Percentiles rank a stretch among this genome's conserved stretches.
Conservation (phyloP, 2,888 invertebrate genomes). For the Stegana nigrithorax region DNA sequence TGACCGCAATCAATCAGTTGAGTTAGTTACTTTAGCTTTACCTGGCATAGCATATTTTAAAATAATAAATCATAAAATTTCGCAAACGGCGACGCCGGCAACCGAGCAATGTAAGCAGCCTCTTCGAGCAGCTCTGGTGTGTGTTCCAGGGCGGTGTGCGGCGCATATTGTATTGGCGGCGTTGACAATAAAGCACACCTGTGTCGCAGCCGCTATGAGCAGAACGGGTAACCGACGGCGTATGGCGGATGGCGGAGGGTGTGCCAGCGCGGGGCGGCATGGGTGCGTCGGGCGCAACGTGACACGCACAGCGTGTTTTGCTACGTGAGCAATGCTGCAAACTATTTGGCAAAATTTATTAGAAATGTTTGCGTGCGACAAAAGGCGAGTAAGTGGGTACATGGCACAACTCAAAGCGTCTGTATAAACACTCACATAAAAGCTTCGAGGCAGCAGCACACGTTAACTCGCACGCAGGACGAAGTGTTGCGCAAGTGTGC, state of each 20-base stretch:
- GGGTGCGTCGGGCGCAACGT: no score
- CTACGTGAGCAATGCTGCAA: conserved; percentile 47
- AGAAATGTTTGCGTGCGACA: conserved; percentile 27
- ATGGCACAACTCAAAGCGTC: not conserved
- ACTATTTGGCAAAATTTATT: conserved; percentile 52
- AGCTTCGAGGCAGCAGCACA: not conserved
- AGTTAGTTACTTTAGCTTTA: not conserved
- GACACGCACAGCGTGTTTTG: no score
- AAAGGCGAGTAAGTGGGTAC: no score
- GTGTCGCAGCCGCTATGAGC: no score
- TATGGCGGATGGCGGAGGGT: no score
- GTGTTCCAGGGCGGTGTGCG: no score
- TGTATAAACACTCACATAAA: not conserved
- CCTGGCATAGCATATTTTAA: not conserved
- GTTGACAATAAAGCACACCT: conserved; percentile 10
- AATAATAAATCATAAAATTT: not conserved
- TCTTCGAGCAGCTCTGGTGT: no score
- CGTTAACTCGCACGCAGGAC: not conserved
- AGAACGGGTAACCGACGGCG: not conserved
- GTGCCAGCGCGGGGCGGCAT: no score
- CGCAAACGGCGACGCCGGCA: no score
- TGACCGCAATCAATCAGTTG: not conserved
- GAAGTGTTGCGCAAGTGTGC: no score
- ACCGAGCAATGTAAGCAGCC: no score
- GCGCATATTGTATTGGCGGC: no score